These are phyloP conservation scores for Meloidogyne exigua DNA, from an alignment of 1,140 invertebrate species.

Conservation along the genomic window DNA sequence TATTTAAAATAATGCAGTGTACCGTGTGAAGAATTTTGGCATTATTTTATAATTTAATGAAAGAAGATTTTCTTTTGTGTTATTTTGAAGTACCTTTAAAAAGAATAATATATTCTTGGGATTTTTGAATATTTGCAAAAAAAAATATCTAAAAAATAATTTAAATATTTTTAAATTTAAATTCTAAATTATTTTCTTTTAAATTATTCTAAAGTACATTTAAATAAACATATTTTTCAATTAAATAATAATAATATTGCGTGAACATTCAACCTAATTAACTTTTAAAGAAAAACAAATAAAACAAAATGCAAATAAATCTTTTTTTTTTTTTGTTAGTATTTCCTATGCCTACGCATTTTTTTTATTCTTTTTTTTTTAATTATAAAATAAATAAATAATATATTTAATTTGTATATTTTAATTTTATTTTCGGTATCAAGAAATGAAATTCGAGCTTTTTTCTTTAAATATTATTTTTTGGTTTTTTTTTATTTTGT, in stretches of 20 bases:
- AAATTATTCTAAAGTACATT: too few relatives aligned
- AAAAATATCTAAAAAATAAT: too few relatives aligned
- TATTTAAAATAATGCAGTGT: neutral
- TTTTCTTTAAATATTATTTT: neutral
- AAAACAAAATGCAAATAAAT: constrained; percentile 3
- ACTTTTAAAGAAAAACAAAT: neutral
- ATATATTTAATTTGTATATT: too few relatives aligned
- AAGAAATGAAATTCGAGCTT: too few relatives aligned
- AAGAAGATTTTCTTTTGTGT: neutral
- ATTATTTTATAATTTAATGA: neutral
- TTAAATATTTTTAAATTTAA: too few relatives aligned
- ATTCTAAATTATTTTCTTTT: too few relatives aligned
- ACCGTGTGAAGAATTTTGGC: neutral
- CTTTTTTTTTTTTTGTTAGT: neutral
- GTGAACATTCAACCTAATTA: neutral
- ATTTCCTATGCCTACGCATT: neutral
- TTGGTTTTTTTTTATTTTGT: too few relatives aligned
- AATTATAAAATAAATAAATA: too few relatives aligned
- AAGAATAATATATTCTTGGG: neutral
- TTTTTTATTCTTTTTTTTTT: neutral
- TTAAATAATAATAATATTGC: neutral
- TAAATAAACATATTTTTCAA: too few relatives aligned
- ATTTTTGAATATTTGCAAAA: neutral
- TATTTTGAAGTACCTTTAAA: neutral
- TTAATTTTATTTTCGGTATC: too few relatives aligned